Percentiles rank a stretch among this genome's conserved stretches.
phyloP scores from a whole-genome alignment of 2,113 vertebrate species.

The Urocitellus parryii region DNA sequence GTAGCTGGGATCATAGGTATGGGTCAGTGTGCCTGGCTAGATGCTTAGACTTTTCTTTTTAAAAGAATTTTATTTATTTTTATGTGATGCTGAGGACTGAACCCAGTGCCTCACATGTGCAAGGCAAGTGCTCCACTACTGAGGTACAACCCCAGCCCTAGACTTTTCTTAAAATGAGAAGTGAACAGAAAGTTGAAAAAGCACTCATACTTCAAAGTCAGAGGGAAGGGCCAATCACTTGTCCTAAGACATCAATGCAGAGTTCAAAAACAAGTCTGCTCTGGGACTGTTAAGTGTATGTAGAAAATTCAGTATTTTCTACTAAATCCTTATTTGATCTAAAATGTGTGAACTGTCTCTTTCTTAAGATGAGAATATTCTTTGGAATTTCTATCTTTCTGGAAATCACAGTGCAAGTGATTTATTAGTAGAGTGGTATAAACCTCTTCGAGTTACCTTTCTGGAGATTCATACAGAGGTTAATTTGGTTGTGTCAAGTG shows the following conservation, averaged over 20 bases:
- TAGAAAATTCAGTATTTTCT: slow-evolving; percentile 12
- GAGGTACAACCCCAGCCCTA: no score
- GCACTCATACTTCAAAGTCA: neutral
- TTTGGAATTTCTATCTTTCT: neutral
- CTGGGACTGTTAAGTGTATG: neutral
- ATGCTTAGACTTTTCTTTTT: neutral
- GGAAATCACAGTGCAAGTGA: slow-evolving; percentile 22
- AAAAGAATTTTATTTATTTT: no score
- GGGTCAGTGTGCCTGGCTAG: neutral
- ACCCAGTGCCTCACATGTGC: no score
- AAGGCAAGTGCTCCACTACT: no score
- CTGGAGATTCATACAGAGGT: neutral
- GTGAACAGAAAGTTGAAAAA: slow-evolving; percentile 39
- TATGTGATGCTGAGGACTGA: no score
- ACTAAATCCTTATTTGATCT: neutral
- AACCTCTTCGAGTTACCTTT: slow-evolving; percentile 12
- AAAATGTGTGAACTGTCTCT: slow-evolving; percentile 33
- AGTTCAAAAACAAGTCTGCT: slow-evolving; percentile 29
- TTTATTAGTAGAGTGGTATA: neutral
- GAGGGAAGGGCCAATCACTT: neutral
- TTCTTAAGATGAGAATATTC: neutral
- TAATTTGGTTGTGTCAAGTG: neutral
- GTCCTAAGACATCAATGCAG: neutral
- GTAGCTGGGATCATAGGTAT: neutral
- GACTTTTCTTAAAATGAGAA: no score